phyloP scores from a whole-genome alignment of 2,888 invertebrate genomes.

The Stenolophus ochropezus region DNA sequence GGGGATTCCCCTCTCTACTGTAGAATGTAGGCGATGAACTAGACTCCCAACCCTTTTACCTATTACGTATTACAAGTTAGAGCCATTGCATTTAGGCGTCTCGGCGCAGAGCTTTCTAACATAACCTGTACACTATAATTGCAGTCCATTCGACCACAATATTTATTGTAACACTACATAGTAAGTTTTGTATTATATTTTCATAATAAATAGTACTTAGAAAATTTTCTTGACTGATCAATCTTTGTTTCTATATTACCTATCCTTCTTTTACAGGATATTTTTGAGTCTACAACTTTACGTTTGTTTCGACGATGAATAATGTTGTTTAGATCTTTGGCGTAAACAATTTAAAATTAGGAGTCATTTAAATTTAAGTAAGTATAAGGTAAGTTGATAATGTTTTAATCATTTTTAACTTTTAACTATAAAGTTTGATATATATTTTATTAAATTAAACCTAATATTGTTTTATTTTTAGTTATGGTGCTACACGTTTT shows the following conservation, averaged over 20 bases:
- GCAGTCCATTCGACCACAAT: conserved; percentile 74
- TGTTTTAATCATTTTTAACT: background rate
- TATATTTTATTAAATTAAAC: too few species aligned
- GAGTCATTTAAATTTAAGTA: background rate
- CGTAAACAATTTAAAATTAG: background rate
- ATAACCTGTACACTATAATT: conserved; percentile 69
- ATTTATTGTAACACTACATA: conserved; percentile 72
- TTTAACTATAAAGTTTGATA: too few species aligned
- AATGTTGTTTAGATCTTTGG: too few species aligned
- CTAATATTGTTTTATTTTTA: too few species aligned
- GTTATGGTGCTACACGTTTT: too few species aligned
- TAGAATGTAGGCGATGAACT: conserved; percentile 30
- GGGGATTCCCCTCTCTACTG: background rate
- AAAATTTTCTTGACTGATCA: conserved; percentile 66
- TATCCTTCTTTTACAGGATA: background rate
- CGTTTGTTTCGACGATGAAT: too few species aligned
- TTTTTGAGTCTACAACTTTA: too few species aligned
- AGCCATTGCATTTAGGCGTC: conserved; percentile 52
- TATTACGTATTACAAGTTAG: conserved; percentile 19
- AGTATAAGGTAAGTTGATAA: background rate
- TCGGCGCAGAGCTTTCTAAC: conserved; percentile 54
- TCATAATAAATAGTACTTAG: conserved; percentile 74
- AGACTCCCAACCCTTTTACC: conserved; percentile 19
- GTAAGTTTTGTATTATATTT: conserved; percentile 75
- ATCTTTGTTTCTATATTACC: conserved; percentile 20